Percentiles rank a stretch among this genome's conserved stretches.
These are phyloP conservation scores for Drepanosiphum platanoidis DNA, from an alignment of 2,888 invertebrate species.

Conservation along the genomic window DNA sequence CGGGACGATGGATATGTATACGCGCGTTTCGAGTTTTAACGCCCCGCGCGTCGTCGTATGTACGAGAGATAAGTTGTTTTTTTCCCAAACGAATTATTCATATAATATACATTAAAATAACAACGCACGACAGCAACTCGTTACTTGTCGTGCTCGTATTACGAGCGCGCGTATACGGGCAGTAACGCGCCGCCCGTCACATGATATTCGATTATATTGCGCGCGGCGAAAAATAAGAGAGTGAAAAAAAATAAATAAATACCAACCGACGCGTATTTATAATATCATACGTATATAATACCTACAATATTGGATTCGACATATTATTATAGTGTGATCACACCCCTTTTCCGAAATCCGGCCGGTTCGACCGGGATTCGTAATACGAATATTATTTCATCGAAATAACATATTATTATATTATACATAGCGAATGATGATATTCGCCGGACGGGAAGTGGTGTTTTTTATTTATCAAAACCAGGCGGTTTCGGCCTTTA, in stretches of 20 bases:
- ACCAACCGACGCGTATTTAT: too few species aligned
- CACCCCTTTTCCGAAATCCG: conserved; percentile 4
- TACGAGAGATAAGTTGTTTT: neutral
- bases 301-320: conserved; percentile 17
- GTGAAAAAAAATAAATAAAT: too few species aligned
- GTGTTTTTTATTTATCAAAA: too few species aligned
- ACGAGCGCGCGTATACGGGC: too few species aligned
- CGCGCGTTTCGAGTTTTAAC: conserved; percentile 1
- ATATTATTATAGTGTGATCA: conserved; percentile 11
- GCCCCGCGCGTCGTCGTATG: neutral
- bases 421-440: too few species aligned
- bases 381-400: too few species aligned
- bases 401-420: too few species aligned
- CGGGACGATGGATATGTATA: neutral
- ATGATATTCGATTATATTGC: neutral
- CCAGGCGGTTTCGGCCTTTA: too few species aligned
- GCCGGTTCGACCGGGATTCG: neutral
- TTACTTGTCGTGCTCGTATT: too few species aligned
- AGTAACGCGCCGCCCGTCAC: neutral
- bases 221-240: too few species aligned
- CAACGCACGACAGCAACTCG: neutral
- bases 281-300: too few species aligned
- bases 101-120: neutral
- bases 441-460: too few species aligned
- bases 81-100: conserved; percentile 21